Base-by-base conservation (phyloP, 92 coral and sea anemone species). In the Epizoanthus scotinus region DNA sequence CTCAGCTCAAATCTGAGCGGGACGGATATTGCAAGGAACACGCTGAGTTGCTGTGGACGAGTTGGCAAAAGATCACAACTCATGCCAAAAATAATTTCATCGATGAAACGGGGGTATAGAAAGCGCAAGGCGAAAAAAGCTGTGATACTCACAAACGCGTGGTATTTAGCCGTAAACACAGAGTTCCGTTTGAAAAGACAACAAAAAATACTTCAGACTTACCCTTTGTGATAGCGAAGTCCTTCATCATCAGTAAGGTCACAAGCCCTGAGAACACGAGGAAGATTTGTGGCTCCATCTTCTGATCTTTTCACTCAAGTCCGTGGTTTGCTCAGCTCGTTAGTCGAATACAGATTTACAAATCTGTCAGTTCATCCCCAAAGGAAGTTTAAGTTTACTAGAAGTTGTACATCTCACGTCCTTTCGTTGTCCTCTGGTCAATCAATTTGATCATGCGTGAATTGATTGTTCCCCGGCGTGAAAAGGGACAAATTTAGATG, bases 371-470 rank as follows among this genome's bases (percentile, higher is more conserved):
- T 24, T 47, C 42, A 18, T 27, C 26, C 6, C 25, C 27, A 3
- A 70, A 22, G 10, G n/a, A 70, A 24, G 17, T 38, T 24, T 29
- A 29, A 13, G 34, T 42, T 7, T 21, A 0, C 15, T 20, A 31
- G 3, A 20, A 49, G 44, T 31, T 70, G 22, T 31, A 20, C 61
- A n/a, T 20, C 13, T 42, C 40, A 53, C 19, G 31, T 42, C 14
- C 56, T 44, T 44, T 70, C 21, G 62, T 49, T 57, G 13, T 10
- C 22, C 31, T 15, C 49, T 44, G 77, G 25, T 19, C 25, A 59
- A 47, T 47, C 20, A 24, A 29, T 9, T 47, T 44, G 77, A 49
- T 70, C 77, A 70, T 70, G 77, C 77, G 77, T 70, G 77, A 27
- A 70, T 9, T 24, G 26, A 67, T 70, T 21, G 77, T 14, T 29